A percentile compares a stretch with the other conserved stretches of the same genome.
Conservation (phyloP, 1,140 invertebrate species). For the Pissodes strobi region DNA sequence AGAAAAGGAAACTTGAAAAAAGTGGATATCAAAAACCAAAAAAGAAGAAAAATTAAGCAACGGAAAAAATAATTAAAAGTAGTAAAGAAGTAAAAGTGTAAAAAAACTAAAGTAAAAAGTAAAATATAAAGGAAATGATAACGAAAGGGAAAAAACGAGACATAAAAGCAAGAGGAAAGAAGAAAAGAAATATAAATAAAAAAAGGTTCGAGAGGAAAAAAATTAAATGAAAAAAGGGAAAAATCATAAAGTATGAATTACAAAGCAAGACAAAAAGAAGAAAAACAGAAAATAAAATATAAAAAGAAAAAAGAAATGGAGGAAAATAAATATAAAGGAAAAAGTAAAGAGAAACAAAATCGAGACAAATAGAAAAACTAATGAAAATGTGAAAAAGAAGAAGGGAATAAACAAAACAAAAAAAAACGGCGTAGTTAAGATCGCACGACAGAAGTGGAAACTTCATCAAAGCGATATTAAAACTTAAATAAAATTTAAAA, state of each 20-base stretch:
- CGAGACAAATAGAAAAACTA: not conserved
- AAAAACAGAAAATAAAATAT: not conserved
- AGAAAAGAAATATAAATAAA: not conserved
- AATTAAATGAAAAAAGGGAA: not conserved
- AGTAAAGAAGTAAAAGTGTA: not conserved
- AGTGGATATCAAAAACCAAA: too few relatives aligned
- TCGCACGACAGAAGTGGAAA: too few relatives aligned
- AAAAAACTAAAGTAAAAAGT: not conserved
- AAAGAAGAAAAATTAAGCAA: too few relatives aligned
- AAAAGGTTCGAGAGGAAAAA: not conserved
- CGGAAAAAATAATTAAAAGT: not conserved
- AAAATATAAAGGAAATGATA: not conserved
- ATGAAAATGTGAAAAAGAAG: not conserved
- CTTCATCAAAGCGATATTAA: too few relatives aligned
- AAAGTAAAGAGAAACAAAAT: not conserved
- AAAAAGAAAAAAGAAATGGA: not conserved
- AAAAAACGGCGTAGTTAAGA: too few relatives aligned
- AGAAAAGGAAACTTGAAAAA: too few relatives aligned
- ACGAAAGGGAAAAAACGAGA: not conserved
- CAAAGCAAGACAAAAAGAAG: not conserved
- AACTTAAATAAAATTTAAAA: too few relatives aligned
- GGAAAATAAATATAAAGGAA: not conserved
- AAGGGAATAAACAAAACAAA: too few relatives aligned
- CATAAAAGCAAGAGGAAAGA: not conserved
- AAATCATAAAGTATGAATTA: not conserved